A percentile compares a stretch with the other conserved stretches of the same genome.
phyloP scores from a whole-genome alignment of 1,140 invertebrate species.

The Drosophila elegans region DNA sequence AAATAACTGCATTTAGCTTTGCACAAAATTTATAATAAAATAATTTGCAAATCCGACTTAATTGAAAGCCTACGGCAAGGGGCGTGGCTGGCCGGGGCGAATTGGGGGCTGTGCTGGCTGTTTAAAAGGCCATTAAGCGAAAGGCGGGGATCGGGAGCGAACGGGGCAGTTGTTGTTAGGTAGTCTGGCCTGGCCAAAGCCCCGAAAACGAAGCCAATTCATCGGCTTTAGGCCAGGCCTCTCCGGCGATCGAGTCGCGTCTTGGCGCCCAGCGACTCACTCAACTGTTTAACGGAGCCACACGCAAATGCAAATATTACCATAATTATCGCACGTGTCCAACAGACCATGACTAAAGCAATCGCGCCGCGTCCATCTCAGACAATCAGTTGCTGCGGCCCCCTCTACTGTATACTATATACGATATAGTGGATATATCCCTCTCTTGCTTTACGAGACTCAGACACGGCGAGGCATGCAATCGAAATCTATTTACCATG shows the following conservation, averaged over 20 bases:
- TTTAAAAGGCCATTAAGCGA: conserved; percentile 69
- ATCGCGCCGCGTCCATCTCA: conserved; percentile 75
- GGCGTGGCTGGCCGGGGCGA: conserved; percentile 25
- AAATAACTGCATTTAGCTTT: conserved; percentile 2
- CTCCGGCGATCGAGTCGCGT: conserved; percentile 30
- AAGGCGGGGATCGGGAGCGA: not conserved
- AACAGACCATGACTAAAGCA: conserved; percentile 80
- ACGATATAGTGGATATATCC: not conserved
- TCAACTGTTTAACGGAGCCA: conserved; percentile 81
- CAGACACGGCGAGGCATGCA: conserved; percentile 65
- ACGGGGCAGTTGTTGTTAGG: not conserved
- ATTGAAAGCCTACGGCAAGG: conserved; percentile 10
- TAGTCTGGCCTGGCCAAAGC: not conserved
- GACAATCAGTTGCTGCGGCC: conserved; percentile 33
- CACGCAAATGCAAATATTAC: conserved; percentile 82
- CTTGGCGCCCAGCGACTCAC: conserved; percentile 73
- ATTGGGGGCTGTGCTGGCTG: conserved; percentile 46
- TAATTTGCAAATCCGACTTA: conserved; percentile 7
- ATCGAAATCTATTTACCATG: conserved; percentile 80
- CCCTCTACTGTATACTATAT: not conserved
- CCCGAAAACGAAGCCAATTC: conserved; percentile 27
- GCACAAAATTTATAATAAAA: conserved; percentile 16
- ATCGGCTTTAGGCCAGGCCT: conserved; percentile 1
- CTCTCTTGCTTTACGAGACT: conserved; percentile 24
- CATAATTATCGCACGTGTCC: conserved; percentile 79